phyloP scores from a whole-genome alignment of 2,888 invertebrate species.

The Amblyteles armatorius region DNA sequence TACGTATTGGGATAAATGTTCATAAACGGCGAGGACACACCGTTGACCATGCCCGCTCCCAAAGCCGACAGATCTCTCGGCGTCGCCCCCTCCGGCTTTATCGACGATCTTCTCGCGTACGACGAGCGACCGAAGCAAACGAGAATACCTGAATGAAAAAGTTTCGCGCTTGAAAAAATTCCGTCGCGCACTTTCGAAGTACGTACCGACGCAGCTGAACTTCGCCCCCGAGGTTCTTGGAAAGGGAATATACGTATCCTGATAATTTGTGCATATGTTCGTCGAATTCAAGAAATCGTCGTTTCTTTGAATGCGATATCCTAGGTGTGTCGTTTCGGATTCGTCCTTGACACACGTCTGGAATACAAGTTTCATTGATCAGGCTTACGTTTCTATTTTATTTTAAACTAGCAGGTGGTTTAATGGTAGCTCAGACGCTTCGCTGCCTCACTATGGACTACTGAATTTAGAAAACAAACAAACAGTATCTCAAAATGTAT shows the following conservation, averaged over 20 bases:
- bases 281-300: constrained; percentile 80
- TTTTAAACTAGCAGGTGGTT: too few relatives aligned
- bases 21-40: constrained; percentile 84
- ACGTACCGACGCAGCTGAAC: constrained; percentile 93
- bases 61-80: constrained; percentile 92
- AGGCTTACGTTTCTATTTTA: background rate
- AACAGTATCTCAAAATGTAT: too few relatives aligned
- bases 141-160: constrained; percentile 86
- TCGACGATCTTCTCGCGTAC: constrained; percentile 88
- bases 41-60: constrained; percentile 86
- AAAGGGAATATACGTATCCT: constrained; percentile 95
- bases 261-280: constrained; percentile 81
- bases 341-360: constrained; percentile 82
- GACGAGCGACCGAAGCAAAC: constrained; percentile 94
- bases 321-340: constrained; percentile 79
- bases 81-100: constrained; percentile 91
- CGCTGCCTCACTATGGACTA: too few relatives aligned
- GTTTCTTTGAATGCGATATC: constrained; percentile 80
- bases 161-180: background rate
- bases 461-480: too few relatives aligned
- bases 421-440: too few relatives aligned
- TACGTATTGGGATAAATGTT: constrained; percentile 86
- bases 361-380: background rate
- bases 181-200: background rate
- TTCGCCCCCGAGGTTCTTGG: constrained; percentile 97